Percentiles rank a stretch among this genome's conserved stretches.
Evolutionary conservation across 2,113 vertebrate genomes (phyloP).

Genomic region (Oncorhynchus tshawytscha): DNA sequence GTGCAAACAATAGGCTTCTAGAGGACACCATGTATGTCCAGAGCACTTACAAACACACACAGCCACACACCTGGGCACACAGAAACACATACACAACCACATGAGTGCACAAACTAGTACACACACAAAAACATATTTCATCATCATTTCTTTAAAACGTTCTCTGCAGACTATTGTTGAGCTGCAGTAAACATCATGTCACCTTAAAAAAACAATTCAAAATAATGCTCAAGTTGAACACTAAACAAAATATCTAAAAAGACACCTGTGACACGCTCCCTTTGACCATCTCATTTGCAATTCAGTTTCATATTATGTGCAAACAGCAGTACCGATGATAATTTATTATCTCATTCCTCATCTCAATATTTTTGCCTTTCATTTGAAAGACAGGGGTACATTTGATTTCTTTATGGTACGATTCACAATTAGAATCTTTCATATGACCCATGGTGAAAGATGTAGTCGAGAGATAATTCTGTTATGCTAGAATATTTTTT

Average conservation of each 20-base stretch:
- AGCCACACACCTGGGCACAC: slow-evolving; percentile 5
- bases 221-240: neutral
- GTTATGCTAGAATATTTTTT: slow-evolving; percentile 34
- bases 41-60: slow-evolving; percentile 35
- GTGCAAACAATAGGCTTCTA: slow-evolving; percentile 58
- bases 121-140: slow-evolving; percentile 6
- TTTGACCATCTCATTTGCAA: slow-evolving; percentile 34
- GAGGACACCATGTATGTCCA: slow-evolving; percentile 52
- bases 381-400: slow-evolving; percentile 6
- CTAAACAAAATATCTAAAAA: neutral
- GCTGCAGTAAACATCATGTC: slow-evolving; percentile 31
- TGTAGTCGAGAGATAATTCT: slow-evolving; percentile 42
- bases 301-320: slow-evolving; percentile 13
- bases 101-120: neutral
- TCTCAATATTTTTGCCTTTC: neutral
- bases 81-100: slow-evolving; percentile 30
- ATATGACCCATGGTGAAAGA: slow-evolving; percentile 11
- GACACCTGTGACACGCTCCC: slow-evolving; percentile 12
- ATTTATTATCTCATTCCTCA: neutral
- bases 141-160: neutral
- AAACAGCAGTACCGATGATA: neutral
- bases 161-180: neutral
- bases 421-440: slow-evolving; percentile 34
- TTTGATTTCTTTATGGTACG: slow-evolving; percentile 13
- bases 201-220: neutral